Evolutionary conservation across 2,888 invertebrate species (phyloP), one percentile per base, ranked within the genome.

Genomic region (Vannuccia rotundouncinata): DNA sequence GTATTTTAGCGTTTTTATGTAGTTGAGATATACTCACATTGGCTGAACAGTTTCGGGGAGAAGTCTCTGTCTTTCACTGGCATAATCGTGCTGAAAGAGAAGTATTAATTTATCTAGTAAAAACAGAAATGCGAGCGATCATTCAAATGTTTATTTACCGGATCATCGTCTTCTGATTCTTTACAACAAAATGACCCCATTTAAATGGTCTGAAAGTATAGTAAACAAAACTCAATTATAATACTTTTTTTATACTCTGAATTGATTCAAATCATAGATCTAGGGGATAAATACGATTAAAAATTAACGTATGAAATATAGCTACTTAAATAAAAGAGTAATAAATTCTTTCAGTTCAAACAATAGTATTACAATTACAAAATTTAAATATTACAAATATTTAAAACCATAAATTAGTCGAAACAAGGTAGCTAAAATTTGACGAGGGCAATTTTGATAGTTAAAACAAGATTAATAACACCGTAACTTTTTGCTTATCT

Each of bases 51-150:
- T 66, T 22, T 66, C 66, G 5, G 66, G 66, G 2, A 66, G 25
- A 66, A 66, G 66, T 66, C 66, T 66, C 25, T 66, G 66, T 22
- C 66, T 66, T 66, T 66, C 66, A 22, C 66, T 66, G 22, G 66
- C 25, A 22, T 66, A 66, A 27, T 66, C 66, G 25, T 66, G 5
- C 66, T 66, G 22, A n/a, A 66, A 66, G 22, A 10, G 17, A 45
- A 45, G 5, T 45, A 45, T 10, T 45, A 45, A 10, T 45, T 17
- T 45, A 45, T 45, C 17, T 45, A 45, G 45, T 45, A 5, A 45
- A 45, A 45, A 45, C 45, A 10, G 17, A 66, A 66, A 66, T 27
- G 66, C 5, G 17, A 45, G 17, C 45, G 5, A 13, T 5, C 17
- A 5, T 5, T 45, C 10, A 13, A 17, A 2, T 66, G 25, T n/a